These are phyloP conservation scores for Bombus sylvicola DNA, from an alignment of 1,140 invertebrate species.

Conservation along the genomic window DNA sequence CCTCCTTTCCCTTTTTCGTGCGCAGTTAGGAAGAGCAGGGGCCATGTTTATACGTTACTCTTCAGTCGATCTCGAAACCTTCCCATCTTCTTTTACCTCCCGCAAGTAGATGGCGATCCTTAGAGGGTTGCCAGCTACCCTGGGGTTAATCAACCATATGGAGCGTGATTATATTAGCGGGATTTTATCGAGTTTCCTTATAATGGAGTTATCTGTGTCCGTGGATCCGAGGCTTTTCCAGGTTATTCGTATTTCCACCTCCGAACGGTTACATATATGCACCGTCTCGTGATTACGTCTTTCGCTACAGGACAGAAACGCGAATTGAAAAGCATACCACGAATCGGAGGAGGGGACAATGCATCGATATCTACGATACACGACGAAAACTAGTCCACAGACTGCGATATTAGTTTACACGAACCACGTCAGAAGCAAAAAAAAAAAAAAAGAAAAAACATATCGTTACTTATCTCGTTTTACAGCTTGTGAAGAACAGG, in stretches of 20 bases:
- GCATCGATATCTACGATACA: neutral
- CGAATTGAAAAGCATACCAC: neutral
- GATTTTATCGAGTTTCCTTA: constrained; percentile 77
- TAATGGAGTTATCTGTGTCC: constrained; percentile 68
- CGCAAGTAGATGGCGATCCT: constrained; percentile 68
- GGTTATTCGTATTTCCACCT: constrained; percentile 66
- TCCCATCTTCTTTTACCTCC: constrained; percentile 41
- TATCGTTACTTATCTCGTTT: constrained; percentile 74
- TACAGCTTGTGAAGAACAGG: constrained; percentile 63
- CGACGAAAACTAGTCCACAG: neutral
- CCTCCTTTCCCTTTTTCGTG: neutral
- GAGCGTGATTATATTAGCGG: constrained; percentile 78
- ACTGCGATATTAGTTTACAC: neutral
- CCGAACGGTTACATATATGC: constrained; percentile 4
- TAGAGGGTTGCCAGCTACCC: constrained; percentile 69
- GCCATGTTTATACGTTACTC: constrained; percentile 66
- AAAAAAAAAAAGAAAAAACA: constrained; percentile 20
- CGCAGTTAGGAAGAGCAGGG: constrained; percentile 18
- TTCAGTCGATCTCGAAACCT: constrained; percentile 25
- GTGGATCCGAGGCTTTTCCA: constrained; percentile 52
- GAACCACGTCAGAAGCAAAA: too few species aligned
- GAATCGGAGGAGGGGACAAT: neutral
- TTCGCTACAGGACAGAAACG: constrained; percentile 36
- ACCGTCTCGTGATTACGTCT: constrained; percentile 68
- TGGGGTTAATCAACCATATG: constrained; percentile 79